phyloP scores from a whole-genome alignment of 2,113 vertebrate genomes.

The Rhinolophus ferrumequinum region DNA sequence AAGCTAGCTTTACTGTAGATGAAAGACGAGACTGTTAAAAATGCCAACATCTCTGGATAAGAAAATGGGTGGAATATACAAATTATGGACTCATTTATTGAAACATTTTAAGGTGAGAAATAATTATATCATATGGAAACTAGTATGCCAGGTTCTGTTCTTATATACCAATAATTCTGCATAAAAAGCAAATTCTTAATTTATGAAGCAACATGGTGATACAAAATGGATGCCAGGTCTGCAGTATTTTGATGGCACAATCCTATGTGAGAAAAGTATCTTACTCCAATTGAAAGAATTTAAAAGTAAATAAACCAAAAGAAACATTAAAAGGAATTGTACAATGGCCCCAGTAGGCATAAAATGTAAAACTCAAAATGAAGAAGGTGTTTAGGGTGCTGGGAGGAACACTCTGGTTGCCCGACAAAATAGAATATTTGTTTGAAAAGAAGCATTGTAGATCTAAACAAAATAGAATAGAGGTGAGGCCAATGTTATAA shows the following conservation, averaged over 20 bases:
- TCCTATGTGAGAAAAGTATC: background rate
- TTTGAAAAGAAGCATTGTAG: background rate
- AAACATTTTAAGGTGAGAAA: constrained; percentile 55
- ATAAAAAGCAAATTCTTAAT: constrained; percentile 16
- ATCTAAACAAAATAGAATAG: background rate
- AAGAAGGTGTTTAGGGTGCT: background rate
- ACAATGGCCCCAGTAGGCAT: background rate
- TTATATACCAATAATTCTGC: constrained; percentile 15
- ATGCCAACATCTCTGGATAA: constrained; percentile 24
- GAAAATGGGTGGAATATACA: constrained; percentile 48
- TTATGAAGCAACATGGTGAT: constrained; percentile 46
- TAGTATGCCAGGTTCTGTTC: background rate
- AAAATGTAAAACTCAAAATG: background rate
- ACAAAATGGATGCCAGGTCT: background rate
- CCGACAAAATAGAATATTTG: background rate
- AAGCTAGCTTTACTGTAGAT: constrained; percentile 40
- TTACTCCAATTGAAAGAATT: background rate
- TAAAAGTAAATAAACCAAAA: background rate
- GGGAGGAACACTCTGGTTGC: background rate
- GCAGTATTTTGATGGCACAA: background rate
- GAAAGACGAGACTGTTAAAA: constrained; percentile 58
- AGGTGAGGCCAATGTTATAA: background rate
- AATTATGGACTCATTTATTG: constrained; percentile 35
- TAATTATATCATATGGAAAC: background rate
- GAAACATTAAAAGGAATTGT: constrained; percentile 14